Conservation (phyloP, 2,797 vertebrate genomes). For the Enteromius viviparus region DNA sequence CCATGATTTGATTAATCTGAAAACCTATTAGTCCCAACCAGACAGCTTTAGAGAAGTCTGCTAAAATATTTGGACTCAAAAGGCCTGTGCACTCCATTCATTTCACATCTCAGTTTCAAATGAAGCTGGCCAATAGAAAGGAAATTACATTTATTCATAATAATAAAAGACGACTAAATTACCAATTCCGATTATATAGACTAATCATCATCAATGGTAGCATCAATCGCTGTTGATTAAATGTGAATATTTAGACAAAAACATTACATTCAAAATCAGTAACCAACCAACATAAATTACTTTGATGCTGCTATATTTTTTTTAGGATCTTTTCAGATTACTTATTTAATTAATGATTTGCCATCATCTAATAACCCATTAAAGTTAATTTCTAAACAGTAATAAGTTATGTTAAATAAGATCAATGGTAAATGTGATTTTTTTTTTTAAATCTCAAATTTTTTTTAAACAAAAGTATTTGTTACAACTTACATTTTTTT, state of each 20-base stretch:
- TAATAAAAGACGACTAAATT: not conserved
- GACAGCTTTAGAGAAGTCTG: not conserved
- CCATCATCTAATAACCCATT: not conserved
- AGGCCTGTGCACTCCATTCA: slow-evolving; percentile 20
- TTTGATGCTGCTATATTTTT: not conserved
- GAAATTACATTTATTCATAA: not conserved
- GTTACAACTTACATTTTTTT: too few relatives aligned
- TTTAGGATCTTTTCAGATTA: not conserved
- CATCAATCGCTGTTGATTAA: not conserved
- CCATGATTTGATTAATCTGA: slow-evolving; percentile 4
- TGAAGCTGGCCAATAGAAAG: not conserved
- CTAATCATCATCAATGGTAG: not conserved
- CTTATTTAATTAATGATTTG: too few relatives aligned
- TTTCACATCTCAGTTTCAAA: not conserved
- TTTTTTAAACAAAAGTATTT: not conserved
- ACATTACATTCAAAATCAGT: not conserved
- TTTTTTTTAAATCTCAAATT: not conserved
- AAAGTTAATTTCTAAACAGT: not conserved
- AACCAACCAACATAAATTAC: not conserved
- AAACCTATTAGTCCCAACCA: slow-evolving; percentile 7
- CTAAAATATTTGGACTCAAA: not conserved
- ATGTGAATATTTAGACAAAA: not conserved
- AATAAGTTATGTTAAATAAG: not conserved
- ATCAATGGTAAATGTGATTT: not conserved
- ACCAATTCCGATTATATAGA: not conserved